Evolutionary conservation across 2,797 vertebrate genomes (phyloP).

Genomic region (Carduelis carduelis): DNA sequence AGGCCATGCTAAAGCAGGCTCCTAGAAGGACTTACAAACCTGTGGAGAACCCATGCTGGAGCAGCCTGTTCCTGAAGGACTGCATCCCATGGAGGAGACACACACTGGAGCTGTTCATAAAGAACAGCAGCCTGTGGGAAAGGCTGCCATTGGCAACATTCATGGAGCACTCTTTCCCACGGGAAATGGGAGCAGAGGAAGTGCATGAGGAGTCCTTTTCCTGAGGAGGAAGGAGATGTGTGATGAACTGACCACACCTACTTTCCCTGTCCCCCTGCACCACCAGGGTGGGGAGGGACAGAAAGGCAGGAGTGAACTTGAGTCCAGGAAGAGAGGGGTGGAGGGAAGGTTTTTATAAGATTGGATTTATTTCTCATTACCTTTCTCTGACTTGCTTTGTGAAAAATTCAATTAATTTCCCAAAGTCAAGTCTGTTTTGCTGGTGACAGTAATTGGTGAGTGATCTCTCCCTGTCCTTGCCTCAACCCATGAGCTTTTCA

Average conservation of each 20-base stretch:
- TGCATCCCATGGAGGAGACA: background rate
- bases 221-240: background rate
- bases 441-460: background rate
- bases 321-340: background rate
- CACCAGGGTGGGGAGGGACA: background rate
- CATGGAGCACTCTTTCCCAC: background rate
- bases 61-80: background rate
- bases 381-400: background rate
- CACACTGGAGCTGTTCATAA: background rate
- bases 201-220: background rate
- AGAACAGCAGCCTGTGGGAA: background rate
- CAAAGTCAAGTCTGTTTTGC: background rate
- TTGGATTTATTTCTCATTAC: background rate
- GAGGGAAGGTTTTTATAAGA: background rate
- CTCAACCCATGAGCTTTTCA: background rate
- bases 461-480: background rate
- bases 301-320: background rate
- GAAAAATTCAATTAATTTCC: background rate
- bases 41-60: accelerated
- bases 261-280: background rate
- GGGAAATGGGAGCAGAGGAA: background rate
- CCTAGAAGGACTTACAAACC: background rate
- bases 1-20: background rate
- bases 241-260: accelerated
- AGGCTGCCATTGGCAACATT: background rate